Base-by-base conservation (phyloP, 2,797 vertebrate genomes). In the Adelosebastes latens region DNA sequence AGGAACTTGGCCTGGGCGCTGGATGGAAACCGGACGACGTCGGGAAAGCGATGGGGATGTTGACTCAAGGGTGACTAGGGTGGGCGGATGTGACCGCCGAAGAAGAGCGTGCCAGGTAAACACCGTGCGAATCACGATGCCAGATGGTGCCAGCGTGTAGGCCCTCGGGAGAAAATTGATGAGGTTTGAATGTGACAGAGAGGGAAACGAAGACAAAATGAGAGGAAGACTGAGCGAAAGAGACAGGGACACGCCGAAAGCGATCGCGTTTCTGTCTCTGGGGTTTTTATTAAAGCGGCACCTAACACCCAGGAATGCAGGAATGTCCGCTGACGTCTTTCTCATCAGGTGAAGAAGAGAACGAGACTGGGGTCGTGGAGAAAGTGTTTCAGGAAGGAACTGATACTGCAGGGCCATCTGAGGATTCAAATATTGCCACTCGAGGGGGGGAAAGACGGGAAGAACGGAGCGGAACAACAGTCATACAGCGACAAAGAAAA, bases 271-370 rank as follows among this genome's bases (percentile, higher is more conserved):
- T 86, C 83, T 39, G 61, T 91, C 87, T 88, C 87, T 81, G 64
- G 81, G 84, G 81, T 60, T 79, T 72, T 88, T 88, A 84, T 87
- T 90, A 88, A 93, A 91, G 85, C 74, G 27, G 80, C 85, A 83
- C 76, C 86, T 58, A 80, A 87, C 80, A 87, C 87, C 72, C 67
- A 73, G 90, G 89, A 92, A 93, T 89, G 91, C 86, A 82, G 91
- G 91, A 94, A 93, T 92, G 91, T 90, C 85, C 52, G 14, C 85
- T 92, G 82, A 94, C 87, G 83, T 91, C 88, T 85, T 88, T 86
- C 75, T 89, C 85, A 81, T 90, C 80, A 85, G 75, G 71, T 79
- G 70, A 31, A 49, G 70, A 31, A 49, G 20, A 59, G 74, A 71
- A 75, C 2, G 22, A 89, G 86, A 79, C 42, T 2, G 63, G 9